Evolutionary conservation across 2,888 invertebrate species (phyloP), one percentile per base, ranked within the genome.

Genomic region (Hypomecis atomaria): DNA sequence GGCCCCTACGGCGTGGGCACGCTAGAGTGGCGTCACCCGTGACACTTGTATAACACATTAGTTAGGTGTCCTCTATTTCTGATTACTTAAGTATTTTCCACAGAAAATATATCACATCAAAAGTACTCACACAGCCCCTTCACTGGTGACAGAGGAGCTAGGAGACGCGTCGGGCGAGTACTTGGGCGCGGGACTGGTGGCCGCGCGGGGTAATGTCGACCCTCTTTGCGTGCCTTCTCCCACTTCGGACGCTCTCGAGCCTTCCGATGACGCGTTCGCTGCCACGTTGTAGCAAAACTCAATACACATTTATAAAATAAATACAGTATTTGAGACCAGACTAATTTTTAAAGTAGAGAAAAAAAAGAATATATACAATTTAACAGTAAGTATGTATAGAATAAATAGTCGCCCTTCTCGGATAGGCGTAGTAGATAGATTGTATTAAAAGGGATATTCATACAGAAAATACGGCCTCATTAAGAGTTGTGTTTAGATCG

Each of bases 61-160:
- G n/a, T n/a, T n/a, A n/a, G n/a, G n/a, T n/a, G n/a, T n/a, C n/a
- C n/a, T n/a, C n/a, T n/a, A n/a, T n/a, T n/a, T n/a, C n/a, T n/a
- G n/a, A n/a, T n/a, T n/a, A n/a, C n/a, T n/a, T n/a, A n/a, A n/a
- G n/a, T n/a, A n/a, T n/a, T n/a, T n/a, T n/a, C n/a, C n/a, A n/a
- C n/a, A n/a, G n/a, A n/a, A n/a, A n/a, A n/a, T n/a, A n/a, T n/a
- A n/a, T n/a, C n/a, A n/a, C n/a, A n/a, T n/a, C n/a, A n/a, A n/a
- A n/a, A n/a, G n/a, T 66, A 88, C 90, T 89, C 74, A 94, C 94
- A 95, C 96, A 62, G 94, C 95, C 70, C 96, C 96, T 78, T 97
- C 97, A 78, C 97, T 97, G 42, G 97, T 97, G 60, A 97, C 97
- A 60, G 97, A 97, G 70, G 97, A 97, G 81, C 96, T 97, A 70